Conservation (phyloP, 2,797 vertebrate genomes). For the Notamacropus eugenii region DNA sequence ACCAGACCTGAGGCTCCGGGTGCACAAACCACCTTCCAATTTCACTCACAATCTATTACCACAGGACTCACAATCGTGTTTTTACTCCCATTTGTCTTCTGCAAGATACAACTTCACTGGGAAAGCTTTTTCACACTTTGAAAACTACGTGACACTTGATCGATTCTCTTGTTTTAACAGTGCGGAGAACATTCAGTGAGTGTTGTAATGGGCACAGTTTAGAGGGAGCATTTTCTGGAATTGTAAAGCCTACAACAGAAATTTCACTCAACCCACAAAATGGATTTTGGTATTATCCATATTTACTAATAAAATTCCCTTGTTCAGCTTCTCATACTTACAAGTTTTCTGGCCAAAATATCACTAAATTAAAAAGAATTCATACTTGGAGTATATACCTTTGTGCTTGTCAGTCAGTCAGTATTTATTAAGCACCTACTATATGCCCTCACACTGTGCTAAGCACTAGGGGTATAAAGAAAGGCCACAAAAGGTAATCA, state of each 20-base stretch:
- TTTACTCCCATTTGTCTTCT: conserved; percentile 12
- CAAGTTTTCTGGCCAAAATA: not conserved
- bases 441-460: not conserved
- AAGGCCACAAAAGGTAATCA: not conserved
- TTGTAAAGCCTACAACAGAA: not conserved
- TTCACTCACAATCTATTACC: not conserved
- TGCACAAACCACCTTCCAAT: not conserved
- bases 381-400: not conserved
- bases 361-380: not conserved
- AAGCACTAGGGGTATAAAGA: not conserved
- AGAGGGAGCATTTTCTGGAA: conserved; percentile 37
- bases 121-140: conserved; percentile 28
- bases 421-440: not conserved
- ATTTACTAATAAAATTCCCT: not conserved
- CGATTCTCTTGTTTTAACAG: not conserved
- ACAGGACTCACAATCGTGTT: not conserved
- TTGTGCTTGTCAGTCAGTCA: not conserved
- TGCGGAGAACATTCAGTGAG: conserved; percentile 19
- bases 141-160: conserved; percentile 9
- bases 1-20: not conserved
- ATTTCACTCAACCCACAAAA: conserved; percentile 1
- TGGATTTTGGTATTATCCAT: not conserved
- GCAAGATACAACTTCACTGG: conserved; percentile 3
- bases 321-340: not conserved
- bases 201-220: conserved; percentile 21